Conservation (phyloP, 2,797 vertebrate species). For the Columba guinea region DNA sequence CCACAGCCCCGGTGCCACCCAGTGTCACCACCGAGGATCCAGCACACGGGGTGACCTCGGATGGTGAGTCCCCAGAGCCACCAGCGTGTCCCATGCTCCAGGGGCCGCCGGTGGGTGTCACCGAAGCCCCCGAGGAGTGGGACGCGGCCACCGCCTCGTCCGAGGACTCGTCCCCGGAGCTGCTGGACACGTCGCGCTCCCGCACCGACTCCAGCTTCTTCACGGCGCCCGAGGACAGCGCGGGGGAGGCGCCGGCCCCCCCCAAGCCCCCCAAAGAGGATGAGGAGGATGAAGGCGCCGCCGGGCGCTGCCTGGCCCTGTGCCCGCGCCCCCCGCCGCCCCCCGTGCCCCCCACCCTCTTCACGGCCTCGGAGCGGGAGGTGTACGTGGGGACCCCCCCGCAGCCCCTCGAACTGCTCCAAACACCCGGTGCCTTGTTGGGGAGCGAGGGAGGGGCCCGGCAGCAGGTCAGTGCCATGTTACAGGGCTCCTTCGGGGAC, state of each 20-base stretch:
- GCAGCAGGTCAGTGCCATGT: background rate
- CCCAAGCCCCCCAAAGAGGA: background rate
- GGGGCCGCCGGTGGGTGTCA: fast-evolving
- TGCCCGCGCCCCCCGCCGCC: background rate
- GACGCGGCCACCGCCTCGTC: background rate
- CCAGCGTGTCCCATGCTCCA: fast-evolving
- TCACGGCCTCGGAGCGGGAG: constrained; percentile 46
- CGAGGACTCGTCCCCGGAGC: background rate
- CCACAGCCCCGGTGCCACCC: too few species aligned
- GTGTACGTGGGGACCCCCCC: constrained; percentile 24
- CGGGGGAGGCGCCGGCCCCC: fast-evolving
- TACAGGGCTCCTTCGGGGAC: constrained; percentile 47
- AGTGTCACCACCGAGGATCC: background rate
- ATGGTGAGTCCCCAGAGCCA: fast-evolving
- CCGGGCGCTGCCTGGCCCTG: background rate
- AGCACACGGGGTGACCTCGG: fast-evolving
- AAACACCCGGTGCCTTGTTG: constrained; percentile 46
- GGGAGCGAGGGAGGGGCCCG: background rate
- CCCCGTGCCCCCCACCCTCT: fast-evolving
- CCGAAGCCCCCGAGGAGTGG: background rate
- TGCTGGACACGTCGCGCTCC: background rate
- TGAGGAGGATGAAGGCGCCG: background rate
- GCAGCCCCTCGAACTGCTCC: background rate
- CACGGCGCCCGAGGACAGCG: background rate
- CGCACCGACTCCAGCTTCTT: background rate